A percentile compares a stretch with the other conserved stretches of the same genome.
phyloP scores from a whole-genome alignment of 2,888 invertebrate species.

The Cataglyphis albicans region DNA sequence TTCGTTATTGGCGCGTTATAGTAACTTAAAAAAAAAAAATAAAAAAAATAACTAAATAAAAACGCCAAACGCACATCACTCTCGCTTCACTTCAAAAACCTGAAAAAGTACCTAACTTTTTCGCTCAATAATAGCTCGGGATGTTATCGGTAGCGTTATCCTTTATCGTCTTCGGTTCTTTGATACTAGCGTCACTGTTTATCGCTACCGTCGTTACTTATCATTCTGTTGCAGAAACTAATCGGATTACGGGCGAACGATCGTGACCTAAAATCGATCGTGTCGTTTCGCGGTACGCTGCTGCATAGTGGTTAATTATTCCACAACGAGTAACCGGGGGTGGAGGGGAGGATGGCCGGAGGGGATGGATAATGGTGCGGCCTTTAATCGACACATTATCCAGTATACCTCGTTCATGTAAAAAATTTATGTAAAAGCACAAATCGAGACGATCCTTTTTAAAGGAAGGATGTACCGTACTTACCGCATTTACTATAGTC shows the following conservation, averaged over 20 bases:
- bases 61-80: not conserved
- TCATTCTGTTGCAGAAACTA: conserved; percentile 60
- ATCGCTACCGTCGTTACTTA: conserved; percentile 34
- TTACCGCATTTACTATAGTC: not conserved
- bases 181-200: conserved; percentile 35
- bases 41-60: not conserved
- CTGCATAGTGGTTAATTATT: conserved; percentile 57
- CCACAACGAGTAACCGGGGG: conserved; percentile 18
- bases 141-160: not conserved
- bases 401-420: conserved; percentile 15
- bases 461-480: not conserved
- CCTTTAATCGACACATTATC: conserved; percentile 52
- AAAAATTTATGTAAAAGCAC: conserved; percentile 20
- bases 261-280: conserved; percentile 64
- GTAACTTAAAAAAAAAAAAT: not conserved
- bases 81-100: conserved; percentile 9
- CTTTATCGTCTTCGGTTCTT: not conserved
- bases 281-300: conserved; percentile 74
- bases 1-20: not conserved
- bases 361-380: conserved; percentile 32
- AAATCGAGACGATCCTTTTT: not conserved
- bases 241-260: conserved; percentile 66
- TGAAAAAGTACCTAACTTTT: conserved; percentile 9
- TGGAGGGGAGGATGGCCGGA: not conserved
- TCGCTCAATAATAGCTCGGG: not conserved